phyloP scores from a whole-genome alignment of 2,888 invertebrate genomes.

The Agapetus fuscipes region DNA sequence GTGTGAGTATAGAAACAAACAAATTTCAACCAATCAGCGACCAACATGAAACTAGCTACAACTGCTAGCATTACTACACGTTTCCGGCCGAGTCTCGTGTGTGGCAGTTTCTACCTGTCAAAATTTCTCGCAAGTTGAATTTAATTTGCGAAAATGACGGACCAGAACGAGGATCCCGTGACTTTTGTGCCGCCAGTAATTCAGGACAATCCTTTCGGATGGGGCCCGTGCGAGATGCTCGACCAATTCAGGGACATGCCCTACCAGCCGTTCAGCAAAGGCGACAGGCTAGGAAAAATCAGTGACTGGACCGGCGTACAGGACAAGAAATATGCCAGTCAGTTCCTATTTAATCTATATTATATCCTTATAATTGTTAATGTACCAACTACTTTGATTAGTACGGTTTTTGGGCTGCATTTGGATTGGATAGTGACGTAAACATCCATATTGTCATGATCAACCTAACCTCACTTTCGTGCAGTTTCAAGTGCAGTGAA shows the following conservation, averaged over 20 bases:
- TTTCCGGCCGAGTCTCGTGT: slow-evolving; percentile 16
- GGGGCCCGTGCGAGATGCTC: slow-evolving; percentile 94
- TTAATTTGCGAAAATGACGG: slow-evolving; percentile 10
- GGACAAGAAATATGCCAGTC: slow-evolving; percentile 89
- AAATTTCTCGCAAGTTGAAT: slow-evolving; percentile 2
- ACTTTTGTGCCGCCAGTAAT: slow-evolving; percentile 65
- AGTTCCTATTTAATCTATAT: too few relatives aligned
- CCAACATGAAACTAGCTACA: too few relatives aligned
- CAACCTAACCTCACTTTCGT: too few relatives aligned
- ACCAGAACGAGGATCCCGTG: slow-evolving; percentile 26
- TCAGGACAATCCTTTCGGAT: slow-evolving; percentile 82
- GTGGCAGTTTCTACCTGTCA: slow-evolving; percentile 15
- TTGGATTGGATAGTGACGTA: too few relatives aligned
- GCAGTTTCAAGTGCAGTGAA: too few relatives aligned
- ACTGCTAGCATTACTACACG: too few relatives aligned
- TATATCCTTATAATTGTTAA: too few relatives aligned
- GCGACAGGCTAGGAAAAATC: slow-evolving; percentile 96
- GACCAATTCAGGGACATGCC: slow-evolving; percentile 94
- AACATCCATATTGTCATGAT: slow-evolving; percentile 4
- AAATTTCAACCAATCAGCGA: too few relatives aligned
- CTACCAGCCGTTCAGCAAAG: slow-evolving; percentile 98
- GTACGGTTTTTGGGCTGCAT: too few relatives aligned
- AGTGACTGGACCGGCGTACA: slow-evolving; percentile 98
- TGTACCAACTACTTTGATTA: too few relatives aligned
- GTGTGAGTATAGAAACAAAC: too few relatives aligned